These are phyloP conservation scores for Prinia subflava DNA, from an alignment of 2,113 vertebrate genomes.

Conservation along the genomic window DNA sequence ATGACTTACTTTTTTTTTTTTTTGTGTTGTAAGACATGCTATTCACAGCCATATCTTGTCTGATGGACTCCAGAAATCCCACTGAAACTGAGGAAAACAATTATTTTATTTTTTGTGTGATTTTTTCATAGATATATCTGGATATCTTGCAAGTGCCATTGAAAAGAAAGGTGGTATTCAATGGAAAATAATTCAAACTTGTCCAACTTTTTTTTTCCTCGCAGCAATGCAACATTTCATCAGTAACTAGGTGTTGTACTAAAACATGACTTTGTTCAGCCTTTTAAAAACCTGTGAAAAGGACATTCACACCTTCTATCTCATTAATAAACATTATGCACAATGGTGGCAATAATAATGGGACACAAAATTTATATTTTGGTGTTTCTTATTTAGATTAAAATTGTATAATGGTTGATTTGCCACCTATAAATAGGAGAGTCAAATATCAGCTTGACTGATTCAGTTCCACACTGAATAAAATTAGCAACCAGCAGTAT, in stretches of 20 bases:
- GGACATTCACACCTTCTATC: background rate
- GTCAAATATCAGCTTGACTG: background rate
- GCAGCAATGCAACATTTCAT: background rate
- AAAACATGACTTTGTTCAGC: background rate
- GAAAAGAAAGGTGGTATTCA: background rate
- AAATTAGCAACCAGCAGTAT: background rate
- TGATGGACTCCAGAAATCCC: background rate
- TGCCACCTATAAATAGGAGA: background rate
- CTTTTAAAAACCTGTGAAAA: background rate
- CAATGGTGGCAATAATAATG: background rate
- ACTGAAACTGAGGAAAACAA: background rate
- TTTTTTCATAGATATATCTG: background rate
- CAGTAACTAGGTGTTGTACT: background rate
- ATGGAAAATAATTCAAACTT: background rate
- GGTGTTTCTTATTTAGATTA: background rate
- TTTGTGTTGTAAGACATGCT: background rate
- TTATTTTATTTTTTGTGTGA: background rate
- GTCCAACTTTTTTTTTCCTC: background rate
- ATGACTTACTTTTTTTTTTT: background rate
- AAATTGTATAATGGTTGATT: background rate
- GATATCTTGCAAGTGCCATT: background rate
- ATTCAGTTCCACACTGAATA: background rate
- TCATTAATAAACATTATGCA: background rate
- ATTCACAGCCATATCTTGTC: background rate
- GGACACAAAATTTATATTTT: background rate